Evolutionary conservation across 2,113 vertebrate genomes (phyloP), one percentile per base, ranked within the genome.

Genomic region (Corythornis cristatus): DNA sequence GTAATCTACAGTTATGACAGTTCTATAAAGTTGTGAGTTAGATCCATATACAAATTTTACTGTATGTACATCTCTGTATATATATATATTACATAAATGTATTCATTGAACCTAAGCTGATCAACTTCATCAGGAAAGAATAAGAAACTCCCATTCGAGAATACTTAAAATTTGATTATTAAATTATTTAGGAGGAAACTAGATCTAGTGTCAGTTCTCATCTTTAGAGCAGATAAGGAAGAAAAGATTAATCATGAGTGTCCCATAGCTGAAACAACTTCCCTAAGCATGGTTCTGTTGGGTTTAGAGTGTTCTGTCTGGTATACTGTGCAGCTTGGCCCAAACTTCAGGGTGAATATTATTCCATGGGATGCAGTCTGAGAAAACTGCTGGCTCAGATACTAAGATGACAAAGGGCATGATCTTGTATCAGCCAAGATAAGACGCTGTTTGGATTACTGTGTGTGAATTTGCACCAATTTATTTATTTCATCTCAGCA

Each of bases 21-120:
- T 82, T 77, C 46, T 72, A 56, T 40, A 26, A 82, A 72, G 46
- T 22, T 56, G 26, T n/a, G 45, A 75, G 29, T 71, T 81, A 61
- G 22, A 72, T 57, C 28, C 23, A 18, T 31, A 46, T 10, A 51
- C 23, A 57, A 64, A 37, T 61, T 86, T 40, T 31, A 84, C 51
- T 66, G 60, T 18, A 46, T 20, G 12, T 51, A 28, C 1, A 0
- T 9, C 3, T 18, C 2, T 43, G 10, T 68, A 3, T 33, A 3
- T 33, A 3, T 33, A 33, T 31, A 7, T 35, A 19, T 40, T 6
- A 28, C 4, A 17, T 12, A 80, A 40, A 40, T 19, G 5, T 33
- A 58, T 26, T 61, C 4, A 40, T 12, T 65, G 46, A 75, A n/a
- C 17, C 31, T 18, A 53, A 45, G n/a, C 3, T 68, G 53, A 78